Evolutionary conservation across 2,797 vertebrate species (phyloP).

Genomic region (Lemur catta): DNA sequence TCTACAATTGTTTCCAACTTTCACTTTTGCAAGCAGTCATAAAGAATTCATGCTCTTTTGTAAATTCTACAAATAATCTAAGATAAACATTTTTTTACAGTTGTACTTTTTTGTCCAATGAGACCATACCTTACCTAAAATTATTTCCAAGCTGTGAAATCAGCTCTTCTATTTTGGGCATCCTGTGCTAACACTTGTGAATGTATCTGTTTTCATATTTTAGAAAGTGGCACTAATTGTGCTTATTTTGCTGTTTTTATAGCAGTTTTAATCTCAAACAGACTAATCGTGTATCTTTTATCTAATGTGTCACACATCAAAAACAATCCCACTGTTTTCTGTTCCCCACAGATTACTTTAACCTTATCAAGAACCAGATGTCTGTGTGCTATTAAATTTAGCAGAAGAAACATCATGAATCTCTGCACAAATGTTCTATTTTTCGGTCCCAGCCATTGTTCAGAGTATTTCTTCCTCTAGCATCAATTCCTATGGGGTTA

Average conservation of each 20-base stretch:
- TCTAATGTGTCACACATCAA: slow-evolving; percentile 1
- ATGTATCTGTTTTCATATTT: slow-evolving; percentile 44
- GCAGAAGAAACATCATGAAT: neutral
- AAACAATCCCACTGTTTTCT: neutral
- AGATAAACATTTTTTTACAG: slow-evolving; percentile 57
- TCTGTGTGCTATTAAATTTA: neutral
- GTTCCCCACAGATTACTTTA: neutral
- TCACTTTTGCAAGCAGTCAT: slow-evolving; percentile 41
- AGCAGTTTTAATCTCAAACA: neutral
- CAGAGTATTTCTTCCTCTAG: neutral
- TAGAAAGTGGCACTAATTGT: slow-evolving; percentile 2
- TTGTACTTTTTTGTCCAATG: slow-evolving; percentile 67
- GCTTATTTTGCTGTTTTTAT: neutral
- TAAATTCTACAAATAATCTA: slow-evolving; percentile 67
- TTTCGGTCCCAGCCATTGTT: neutral
- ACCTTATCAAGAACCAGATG: neutral
- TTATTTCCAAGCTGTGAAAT: slow-evolving; percentile 75
- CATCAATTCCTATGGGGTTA: neutral
- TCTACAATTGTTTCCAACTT: slow-evolving; percentile 60
- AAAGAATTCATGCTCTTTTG: slow-evolving; percentile 57
- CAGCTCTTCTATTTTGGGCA: slow-evolving; percentile 47
- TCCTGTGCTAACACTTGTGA: slow-evolving; percentile 51
- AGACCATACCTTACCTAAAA: slow-evolving; percentile 72
- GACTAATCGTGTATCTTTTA: neutral
- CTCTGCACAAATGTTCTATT: neutral